Conservation (phyloP, 2,888 invertebrate species). For the Dioctria linearis region DNA sequence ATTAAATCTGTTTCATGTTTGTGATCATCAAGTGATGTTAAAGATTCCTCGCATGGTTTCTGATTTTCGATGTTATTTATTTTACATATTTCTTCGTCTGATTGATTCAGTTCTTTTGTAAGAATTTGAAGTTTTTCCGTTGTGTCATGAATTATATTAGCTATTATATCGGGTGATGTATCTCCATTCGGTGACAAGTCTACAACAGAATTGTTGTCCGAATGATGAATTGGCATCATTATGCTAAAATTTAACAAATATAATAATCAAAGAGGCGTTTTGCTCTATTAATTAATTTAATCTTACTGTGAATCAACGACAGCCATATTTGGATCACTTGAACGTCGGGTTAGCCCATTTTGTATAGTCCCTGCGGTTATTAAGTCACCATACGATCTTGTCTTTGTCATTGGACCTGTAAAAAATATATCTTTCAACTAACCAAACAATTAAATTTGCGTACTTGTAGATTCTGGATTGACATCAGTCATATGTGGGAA, state of each 20-base stretch:
- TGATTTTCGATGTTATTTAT: constrained; percentile 49
- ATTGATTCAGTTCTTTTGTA: constrained; percentile 66
- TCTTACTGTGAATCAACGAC: constrained; percentile 78
- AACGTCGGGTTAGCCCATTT: constrained; percentile 78
- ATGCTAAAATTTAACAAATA: constrained; percentile 62
- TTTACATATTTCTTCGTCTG: constrained; percentile 61
- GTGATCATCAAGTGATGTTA: constrained; percentile 32
- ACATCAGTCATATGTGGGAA: constrained; percentile 64
- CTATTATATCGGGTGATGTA: constrained; percentile 64
- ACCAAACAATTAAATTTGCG: constrained; percentile 53
- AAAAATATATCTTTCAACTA: background rate
- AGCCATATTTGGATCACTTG: constrained; percentile 88
- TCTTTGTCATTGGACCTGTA: constrained; percentile 81
- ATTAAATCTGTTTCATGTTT: constrained; percentile 51
- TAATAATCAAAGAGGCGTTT: constrained; percentile 28
- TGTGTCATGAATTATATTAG: constrained; percentile 65
- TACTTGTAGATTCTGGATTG: constrained; percentile 66
- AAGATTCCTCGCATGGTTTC: background rate
- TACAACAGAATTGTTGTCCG: constrained; percentile 67
- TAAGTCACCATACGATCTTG: constrained; percentile 89
- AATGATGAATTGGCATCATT: constrained; percentile 65
- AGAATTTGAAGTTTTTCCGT: constrained; percentile 65
- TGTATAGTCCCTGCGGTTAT: constrained; percentile 75
- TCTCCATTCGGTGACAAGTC: constrained; percentile 66
- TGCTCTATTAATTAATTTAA: background rate